Evolutionary conservation across 2,797 vertebrate genomes (phyloP).

Genomic region (Smutsia temminckii): DNA sequence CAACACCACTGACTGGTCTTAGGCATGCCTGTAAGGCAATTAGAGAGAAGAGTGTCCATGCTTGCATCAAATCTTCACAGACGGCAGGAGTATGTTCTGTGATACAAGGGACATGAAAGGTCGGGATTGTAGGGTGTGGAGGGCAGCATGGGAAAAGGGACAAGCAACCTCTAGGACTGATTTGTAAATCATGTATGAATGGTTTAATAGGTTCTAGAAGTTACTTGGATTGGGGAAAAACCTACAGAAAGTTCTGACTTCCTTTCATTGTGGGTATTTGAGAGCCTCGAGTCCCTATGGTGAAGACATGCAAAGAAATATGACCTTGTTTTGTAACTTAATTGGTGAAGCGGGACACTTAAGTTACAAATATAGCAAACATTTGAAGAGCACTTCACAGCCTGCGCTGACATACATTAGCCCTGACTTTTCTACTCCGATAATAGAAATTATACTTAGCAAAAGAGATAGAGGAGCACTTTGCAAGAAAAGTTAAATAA

Average conservation of each 20-base stretch:
- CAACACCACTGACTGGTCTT: neutral
- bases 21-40: neutral
- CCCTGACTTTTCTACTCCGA: slow-evolving; percentile 39
- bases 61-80: neutral
- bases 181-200: neutral
- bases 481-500: slow-evolving; percentile 64
- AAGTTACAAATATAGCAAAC: slow-evolving; percentile 21
- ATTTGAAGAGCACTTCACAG: slow-evolving; percentile 12
- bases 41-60: neutral
- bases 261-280: neutral
- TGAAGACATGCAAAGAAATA: slow-evolving; percentile 39
- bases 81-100: neutral
- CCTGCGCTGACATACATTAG: slow-evolving; percentile 22
- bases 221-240: neutral
- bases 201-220: neutral
- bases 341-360: neutral
- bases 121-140: neutral
- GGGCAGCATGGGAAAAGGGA: neutral
- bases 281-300: neutral
- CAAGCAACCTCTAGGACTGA: neutral
- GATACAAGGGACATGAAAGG: neutral
- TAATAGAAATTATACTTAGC: slow-evolving; percentile 56
- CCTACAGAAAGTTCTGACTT: slow-evolving; percentile 11
- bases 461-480: slow-evolving; percentile 59
- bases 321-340: slow-evolving; percentile 46